Conservation (phyloP, 2,888 invertebrate species). For the Trissolcus japonicus region DNA sequence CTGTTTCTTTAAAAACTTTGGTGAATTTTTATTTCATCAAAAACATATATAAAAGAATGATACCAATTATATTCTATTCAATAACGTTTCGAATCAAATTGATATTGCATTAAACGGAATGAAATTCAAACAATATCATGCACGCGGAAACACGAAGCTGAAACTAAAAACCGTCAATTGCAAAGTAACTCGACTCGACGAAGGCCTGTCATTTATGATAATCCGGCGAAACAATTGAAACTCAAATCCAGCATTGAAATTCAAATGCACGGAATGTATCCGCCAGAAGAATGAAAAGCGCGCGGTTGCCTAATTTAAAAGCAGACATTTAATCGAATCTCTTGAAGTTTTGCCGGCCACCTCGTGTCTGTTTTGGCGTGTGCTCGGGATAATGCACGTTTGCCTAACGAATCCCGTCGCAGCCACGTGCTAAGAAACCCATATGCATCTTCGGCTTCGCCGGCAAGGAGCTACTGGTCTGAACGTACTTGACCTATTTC, state of each 20-base stretch:
- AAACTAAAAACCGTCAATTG: too few relatives aligned
- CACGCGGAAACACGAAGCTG: too few relatives aligned
- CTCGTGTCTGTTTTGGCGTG: slow-evolving; percentile 6
- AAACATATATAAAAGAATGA: too few relatives aligned
- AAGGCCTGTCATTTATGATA: slow-evolving; percentile 4
- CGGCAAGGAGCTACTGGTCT: not conserved
- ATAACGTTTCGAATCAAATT: too few relatives aligned
- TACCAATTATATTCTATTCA: too few relatives aligned
- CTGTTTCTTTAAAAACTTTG: too few relatives aligned
- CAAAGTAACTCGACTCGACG: too few relatives aligned
- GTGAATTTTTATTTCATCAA: too few relatives aligned
- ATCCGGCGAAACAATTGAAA: slow-evolving; percentile 6
- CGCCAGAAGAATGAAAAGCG: slow-evolving; percentile 3
- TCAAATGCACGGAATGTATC: slow-evolving; percentile 9
- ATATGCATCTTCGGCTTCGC: slow-evolving; percentile 3
- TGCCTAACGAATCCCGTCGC: slow-evolving; percentile 17
- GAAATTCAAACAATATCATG: too few relatives aligned
- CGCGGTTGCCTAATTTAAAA: slow-evolving; percentile 1
- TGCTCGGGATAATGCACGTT: slow-evolving; percentile 8
- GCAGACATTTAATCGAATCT: slow-evolving; percentile 14
- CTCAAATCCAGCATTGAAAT: slow-evolving; percentile 7
- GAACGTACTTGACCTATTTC: slow-evolving; percentile 47
- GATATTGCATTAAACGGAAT: too few relatives aligned
- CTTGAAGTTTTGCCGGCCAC: not conserved
- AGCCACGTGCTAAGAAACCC: slow-evolving; percentile 20